Conservation (phyloP, 2,797 vertebrate species). For the Rhodeus uyekii region DNA sequence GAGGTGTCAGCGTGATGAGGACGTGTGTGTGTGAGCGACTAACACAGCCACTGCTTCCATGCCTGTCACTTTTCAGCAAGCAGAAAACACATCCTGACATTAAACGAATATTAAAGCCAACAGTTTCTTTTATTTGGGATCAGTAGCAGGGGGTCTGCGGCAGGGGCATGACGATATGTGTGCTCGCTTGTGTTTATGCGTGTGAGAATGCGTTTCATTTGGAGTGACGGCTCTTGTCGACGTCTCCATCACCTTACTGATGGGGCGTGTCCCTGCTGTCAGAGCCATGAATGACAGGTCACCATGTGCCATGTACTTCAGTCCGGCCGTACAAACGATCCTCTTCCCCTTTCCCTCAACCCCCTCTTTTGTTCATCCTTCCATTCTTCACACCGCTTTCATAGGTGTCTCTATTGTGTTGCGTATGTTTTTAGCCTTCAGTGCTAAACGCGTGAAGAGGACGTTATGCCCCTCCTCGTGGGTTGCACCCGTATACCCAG, state of each 20-base stretch:
- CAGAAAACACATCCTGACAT: constrained; percentile 22
- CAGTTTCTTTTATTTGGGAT: constrained; percentile 29
- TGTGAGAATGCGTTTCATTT: constrained; percentile 27
- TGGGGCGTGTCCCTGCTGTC: constrained; percentile 50
- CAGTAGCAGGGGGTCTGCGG: constrained; percentile 5
- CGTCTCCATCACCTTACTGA: constrained; percentile 55
- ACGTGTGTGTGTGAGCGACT: constrained; percentile 13
- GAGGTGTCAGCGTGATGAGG: constrained; percentile 8
- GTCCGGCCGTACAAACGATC: constrained; percentile 32
- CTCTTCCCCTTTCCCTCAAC: constrained; percentile 27
- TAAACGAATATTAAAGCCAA: constrained; percentile 38
- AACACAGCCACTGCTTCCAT: constrained; percentile 14
- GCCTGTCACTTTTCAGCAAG: constrained; percentile 37
- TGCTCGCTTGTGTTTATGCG: constrained; percentile 4
- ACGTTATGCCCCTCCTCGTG: constrained; percentile 15
- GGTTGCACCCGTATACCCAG: constrained; percentile 12
- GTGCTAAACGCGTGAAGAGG: constrained; percentile 22
- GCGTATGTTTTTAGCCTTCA: constrained; percentile 23
- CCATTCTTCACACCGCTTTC: constrained; percentile 23
- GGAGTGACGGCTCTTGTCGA: constrained; percentile 57
- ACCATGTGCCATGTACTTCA: constrained; percentile 47
- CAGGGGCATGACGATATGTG: not conserved
- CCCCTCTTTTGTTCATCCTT: constrained; percentile 15
- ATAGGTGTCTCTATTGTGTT: constrained; percentile 23
- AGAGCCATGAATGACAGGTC: constrained; percentile 51